These are phyloP conservation scores for Cliona cf. orientalis DNA, from an alignment of 37 sponge, comb jelly and placozoan species.

Conservation along the genomic window DNA sequence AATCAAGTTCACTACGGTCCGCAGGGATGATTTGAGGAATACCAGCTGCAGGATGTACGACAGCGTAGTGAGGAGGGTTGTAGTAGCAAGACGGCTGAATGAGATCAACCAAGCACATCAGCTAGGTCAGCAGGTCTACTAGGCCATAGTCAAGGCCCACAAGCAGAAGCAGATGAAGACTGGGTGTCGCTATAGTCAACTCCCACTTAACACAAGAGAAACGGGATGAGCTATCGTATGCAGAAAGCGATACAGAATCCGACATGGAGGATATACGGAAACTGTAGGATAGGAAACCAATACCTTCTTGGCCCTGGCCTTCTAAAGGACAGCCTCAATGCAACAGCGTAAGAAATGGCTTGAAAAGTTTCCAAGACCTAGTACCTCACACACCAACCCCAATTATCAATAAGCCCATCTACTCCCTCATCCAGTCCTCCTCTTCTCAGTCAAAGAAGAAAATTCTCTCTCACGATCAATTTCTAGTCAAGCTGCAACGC, in stretches of 20 bases:
- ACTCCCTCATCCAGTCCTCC: background rate
- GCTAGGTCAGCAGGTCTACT: background rate
- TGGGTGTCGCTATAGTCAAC: background rate
- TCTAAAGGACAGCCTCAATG: background rate
- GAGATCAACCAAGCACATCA: too few relatives aligned
- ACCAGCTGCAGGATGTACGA: too few relatives aligned
- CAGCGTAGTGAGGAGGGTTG: too few relatives aligned
- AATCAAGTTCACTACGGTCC: too few relatives aligned
- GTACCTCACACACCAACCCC: background rate
- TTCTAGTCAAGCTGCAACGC: background rate
- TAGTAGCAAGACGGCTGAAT: too few relatives aligned
- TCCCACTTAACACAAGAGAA: background rate
- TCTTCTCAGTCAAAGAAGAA: background rate
- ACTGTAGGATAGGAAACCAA: background rate
- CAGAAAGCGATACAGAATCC: background rate
- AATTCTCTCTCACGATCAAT: background rate
- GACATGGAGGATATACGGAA: background rate
- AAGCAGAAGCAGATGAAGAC: too few relatives aligned
- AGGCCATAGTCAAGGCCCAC: background rate
- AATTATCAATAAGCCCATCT: background rate
- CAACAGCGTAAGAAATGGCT: background rate
- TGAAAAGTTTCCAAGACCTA: background rate
- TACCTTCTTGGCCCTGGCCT: background rate
- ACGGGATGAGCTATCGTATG: background rate
- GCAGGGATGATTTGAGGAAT: too few relatives aligned